Conservation (phyloP, 2,888 invertebrate species). For the Ochlodes sylvanus region DNA sequence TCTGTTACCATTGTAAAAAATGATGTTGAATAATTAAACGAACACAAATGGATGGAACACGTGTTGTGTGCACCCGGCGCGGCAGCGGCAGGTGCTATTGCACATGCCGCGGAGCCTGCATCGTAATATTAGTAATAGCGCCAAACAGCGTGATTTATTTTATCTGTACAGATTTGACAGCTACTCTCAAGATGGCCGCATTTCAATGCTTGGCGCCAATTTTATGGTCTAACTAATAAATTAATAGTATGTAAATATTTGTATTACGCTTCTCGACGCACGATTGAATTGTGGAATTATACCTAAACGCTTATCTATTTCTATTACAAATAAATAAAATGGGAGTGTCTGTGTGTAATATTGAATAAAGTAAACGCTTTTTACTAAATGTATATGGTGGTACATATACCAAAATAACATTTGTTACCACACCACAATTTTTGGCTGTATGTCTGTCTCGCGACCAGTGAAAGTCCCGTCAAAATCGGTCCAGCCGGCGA, state of each 20-base stretch:
- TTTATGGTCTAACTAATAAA: background rate
- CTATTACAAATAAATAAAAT: too few relatives aligned
- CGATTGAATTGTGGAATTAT: too few relatives aligned
- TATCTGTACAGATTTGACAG: conserved; percentile 32
- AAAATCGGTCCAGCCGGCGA: too few relatives aligned
- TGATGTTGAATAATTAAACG: conserved; percentile 32
- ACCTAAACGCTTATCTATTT: too few relatives aligned
- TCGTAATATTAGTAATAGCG: background rate
- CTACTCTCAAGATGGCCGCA: conserved; percentile 15
- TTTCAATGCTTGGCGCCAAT: conserved; percentile 9
- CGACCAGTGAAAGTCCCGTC: too few relatives aligned
- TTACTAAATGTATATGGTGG: too few relatives aligned
- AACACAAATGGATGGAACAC: conserved; percentile 25
- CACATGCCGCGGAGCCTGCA: conserved; percentile 14
- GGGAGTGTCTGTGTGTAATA: too few relatives aligned
- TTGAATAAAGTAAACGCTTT: too few relatives aligned
- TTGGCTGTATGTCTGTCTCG: too few relatives aligned
- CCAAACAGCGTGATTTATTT: conserved; percentile 34
- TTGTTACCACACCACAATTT: too few relatives aligned
- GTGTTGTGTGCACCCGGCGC: conserved; percentile 22
- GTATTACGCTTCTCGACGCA: background rate
- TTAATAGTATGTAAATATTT: background rate
- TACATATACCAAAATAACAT: too few relatives aligned
- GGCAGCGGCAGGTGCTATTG: conserved; percentile 25
- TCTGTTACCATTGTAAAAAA: conserved; percentile 12